These are phyloP conservation scores for Neocrepidodera transversa DNA, from an alignment of 2,888 invertebrate genomes.

Conservation along the genomic window DNA sequence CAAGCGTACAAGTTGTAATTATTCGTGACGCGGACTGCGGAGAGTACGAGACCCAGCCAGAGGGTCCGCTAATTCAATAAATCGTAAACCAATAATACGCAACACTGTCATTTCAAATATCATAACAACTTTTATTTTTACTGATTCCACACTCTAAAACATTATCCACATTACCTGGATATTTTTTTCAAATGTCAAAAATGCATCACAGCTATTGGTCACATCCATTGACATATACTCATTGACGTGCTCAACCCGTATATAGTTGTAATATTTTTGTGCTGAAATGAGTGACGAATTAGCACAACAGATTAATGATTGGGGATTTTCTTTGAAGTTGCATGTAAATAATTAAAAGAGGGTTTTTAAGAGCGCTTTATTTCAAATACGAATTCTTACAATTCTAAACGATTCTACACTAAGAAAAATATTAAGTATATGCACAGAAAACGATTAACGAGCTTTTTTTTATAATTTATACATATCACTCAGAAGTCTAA, in stretches of 20 bases:
- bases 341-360: not conserved
- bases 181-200: too few species aligned
- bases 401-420: conserved; percentile 17
- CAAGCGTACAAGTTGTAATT: conserved; percentile 57
- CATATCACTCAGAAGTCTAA: conserved; percentile 19
- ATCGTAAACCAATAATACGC: conserved; percentile 56
- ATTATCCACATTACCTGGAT: not conserved
- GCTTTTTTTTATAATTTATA: conserved; percentile 13
- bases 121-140: conserved; percentile 33
- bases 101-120: conserved; percentile 52
- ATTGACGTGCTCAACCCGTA: too few species aligned
- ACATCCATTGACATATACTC: too few species aligned
- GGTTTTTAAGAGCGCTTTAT: conserved; percentile 16
- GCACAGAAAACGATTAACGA: conserved; percentile 19
- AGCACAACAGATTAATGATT: too few species aligned
- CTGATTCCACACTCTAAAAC: conserved; percentile 1
- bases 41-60: conserved; percentile 31
- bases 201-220: too few species aligned
- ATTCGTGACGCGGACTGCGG: conserved; percentile 55
- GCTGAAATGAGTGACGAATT: too few species aligned
- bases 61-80: conserved; percentile 53
- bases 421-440: conserved; percentile 18
- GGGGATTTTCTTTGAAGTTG: too few species aligned
- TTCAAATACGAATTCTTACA: conserved; percentile 23
- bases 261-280: too few species aligned